Evolutionary conservation across 2,888 invertebrate species (phyloP).

Genomic region (Aplocera efformata): DNA sequence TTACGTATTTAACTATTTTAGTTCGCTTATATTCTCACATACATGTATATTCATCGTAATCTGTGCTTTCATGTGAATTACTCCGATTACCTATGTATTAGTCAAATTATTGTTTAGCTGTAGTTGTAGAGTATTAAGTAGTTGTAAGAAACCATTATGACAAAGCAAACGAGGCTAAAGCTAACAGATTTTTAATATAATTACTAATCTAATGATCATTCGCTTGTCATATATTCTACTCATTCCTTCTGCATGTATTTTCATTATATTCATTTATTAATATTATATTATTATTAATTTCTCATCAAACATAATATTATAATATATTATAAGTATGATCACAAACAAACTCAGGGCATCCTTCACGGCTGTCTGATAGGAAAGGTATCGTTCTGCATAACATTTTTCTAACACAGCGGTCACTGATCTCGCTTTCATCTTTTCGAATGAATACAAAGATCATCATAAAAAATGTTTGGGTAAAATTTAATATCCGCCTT

Average conservation of each 20-base stretch:
- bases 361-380: too few relatives aligned
- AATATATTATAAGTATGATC: too few relatives aligned
- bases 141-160: constrained; percentile 52
- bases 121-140: constrained; percentile 52
- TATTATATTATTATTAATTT: too few relatives aligned
- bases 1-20: constrained; percentile 12
- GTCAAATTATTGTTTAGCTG: constrained; percentile 63
- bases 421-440: too few relatives aligned
- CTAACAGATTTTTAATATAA: constrained; percentile 29
- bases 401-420: too few relatives aligned
- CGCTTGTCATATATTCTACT: constrained; percentile 4
- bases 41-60: constrained; percentile 33
- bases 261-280: background rate
- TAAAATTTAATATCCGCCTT: too few relatives aligned
- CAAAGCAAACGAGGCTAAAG: constrained; percentile 71
- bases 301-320: too few relatives aligned
- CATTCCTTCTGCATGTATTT: too few relatives aligned
- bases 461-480: too few relatives aligned
- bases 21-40: constrained; percentile 15
- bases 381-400: too few relatives aligned
- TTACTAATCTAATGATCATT: constrained; percentile 15
- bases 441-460: too few relatives aligned
- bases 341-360: too few relatives aligned
- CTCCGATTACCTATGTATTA: constrained; percentile 74
- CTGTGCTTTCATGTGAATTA: constrained; percentile 49